Conservation (phyloP, 1,140 invertebrate species). For the Caerostris darwini region DNA sequence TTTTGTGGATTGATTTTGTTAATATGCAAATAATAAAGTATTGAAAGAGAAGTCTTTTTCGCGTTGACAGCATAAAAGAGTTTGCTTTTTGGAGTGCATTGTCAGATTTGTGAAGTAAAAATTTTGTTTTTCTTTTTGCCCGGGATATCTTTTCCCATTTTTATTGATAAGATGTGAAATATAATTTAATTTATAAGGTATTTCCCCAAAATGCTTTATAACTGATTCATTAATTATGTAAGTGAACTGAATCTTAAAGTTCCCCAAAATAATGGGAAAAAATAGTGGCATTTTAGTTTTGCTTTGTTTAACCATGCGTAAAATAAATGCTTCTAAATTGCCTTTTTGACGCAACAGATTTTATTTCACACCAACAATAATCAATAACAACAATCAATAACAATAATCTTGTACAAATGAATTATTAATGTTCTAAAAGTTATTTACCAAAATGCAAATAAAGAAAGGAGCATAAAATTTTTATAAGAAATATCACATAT, state of each 20-base stretch:
- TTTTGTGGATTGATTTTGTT: slow-evolving; percentile 38
- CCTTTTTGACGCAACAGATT: too few species aligned
- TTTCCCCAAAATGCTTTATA: neutral
- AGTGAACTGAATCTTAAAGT: neutral
- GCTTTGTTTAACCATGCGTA: too few species aligned
- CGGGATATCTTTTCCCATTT: neutral
- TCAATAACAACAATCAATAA: too few species aligned
- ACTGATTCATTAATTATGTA: neutral
- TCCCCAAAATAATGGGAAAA: neutral
- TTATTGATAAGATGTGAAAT: neutral
- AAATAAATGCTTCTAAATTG: too few species aligned
- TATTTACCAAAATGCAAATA: too few species aligned
- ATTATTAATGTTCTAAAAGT: too few species aligned
- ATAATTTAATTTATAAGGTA: neutral
- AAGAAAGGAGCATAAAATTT: too few species aligned
- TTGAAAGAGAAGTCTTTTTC: slow-evolving; percentile 14
- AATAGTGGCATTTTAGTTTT: too few species aligned
- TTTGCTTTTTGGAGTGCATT: neutral
- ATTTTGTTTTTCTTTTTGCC: neutral
- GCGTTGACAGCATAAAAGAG: slow-evolving; percentile 14
- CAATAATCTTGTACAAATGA: too few species aligned
- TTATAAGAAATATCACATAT: too few species aligned
- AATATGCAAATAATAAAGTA: slow-evolving; percentile 37
- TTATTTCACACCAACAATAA: too few species aligned
- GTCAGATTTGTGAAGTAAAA: neutral